Conservation (phyloP, 37 sponge, comb jelly and placozoan genomes). For the Geodia barretti region DNA sequence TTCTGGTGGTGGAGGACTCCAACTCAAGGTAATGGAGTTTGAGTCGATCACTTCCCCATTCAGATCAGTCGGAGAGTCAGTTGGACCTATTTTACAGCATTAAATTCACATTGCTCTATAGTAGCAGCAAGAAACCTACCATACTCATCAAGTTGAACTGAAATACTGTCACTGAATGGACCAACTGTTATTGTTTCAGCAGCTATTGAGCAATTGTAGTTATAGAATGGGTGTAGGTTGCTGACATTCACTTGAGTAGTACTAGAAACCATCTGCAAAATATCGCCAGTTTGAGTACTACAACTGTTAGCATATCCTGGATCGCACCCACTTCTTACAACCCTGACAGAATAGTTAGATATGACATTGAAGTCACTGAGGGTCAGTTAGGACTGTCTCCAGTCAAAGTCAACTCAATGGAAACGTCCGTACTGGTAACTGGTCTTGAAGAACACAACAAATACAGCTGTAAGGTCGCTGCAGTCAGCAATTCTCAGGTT, state of each 20-base stretch:
- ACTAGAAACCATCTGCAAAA: neutral
- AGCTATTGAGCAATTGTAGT: conserved; percentile 5
- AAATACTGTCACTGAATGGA: neutral
- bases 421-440: neutral
- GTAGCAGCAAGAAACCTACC: conserved; percentile 9
- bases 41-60: neutral
- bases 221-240: conserved; percentile 6
- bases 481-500: neutral
- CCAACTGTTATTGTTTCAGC: conserved; percentile 11
- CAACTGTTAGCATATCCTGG: neutral
- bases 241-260: conserved; percentile 4
- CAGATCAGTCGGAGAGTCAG: neutral
- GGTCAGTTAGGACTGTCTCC: neutral
- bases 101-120: neutral
- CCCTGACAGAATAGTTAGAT: neutral
- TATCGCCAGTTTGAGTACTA: neutral
- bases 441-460: conserved; percentile 26
- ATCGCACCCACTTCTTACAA: neutral
- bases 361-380: neutral
- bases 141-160: neutral
- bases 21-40: neutral
- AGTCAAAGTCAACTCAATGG: neutral
- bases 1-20: conserved; percentile 22
- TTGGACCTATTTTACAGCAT: neutral
- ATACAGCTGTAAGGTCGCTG: conserved; percentile 21